Conservation (phyloP, 2,113 vertebrate species). For the Chrysochloris asiatica region DNA sequence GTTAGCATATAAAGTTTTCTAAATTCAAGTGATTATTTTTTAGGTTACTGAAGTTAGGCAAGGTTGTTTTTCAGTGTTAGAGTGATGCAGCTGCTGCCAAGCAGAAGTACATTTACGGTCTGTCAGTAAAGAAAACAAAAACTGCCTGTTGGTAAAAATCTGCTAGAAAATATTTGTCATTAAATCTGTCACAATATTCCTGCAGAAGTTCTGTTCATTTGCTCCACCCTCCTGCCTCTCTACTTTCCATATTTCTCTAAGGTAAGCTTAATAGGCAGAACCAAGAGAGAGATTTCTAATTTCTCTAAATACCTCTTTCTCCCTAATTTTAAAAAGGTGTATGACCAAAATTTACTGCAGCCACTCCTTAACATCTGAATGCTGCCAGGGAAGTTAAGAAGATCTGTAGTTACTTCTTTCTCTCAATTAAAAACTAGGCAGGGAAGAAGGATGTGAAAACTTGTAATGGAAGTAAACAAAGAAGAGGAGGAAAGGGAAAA, state of each 20-base stretch:
- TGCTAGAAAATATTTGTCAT: constrained; percentile 70
- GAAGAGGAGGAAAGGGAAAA: not conserved
- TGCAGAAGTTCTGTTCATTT: constrained; percentile 53
- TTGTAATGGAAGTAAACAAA: constrained; percentile 6
- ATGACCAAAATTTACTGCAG: not conserved
- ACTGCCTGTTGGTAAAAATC: constrained; percentile 70
- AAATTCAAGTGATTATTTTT: constrained; percentile 52
- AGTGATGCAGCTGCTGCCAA: constrained; percentile 64
- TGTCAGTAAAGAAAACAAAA: constrained; percentile 72
- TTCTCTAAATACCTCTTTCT: constrained; percentile 11
- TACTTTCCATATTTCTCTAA: constrained; percentile 46
- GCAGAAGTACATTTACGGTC: constrained; percentile 57
- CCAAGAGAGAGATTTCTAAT: constrained; percentile 14
- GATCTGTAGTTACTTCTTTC: not conserved
- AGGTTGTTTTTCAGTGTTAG: constrained; percentile 62
- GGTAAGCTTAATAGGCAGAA: constrained; percentile 59
- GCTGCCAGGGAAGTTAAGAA: constrained; percentile 7
- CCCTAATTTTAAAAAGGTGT: constrained; percentile 24
- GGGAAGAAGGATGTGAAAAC: not conserved
- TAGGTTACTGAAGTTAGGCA: constrained; percentile 65
- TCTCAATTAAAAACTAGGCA: not conserved
- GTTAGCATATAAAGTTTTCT: constrained; percentile 22
- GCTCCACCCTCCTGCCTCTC: constrained; percentile 16
- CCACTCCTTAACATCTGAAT: constrained; percentile 2
- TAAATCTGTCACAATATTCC: constrained; percentile 72